Conservation (phyloP, 2,797 vertebrate genomes). For the Gadopsis bispinosus region DNA sequence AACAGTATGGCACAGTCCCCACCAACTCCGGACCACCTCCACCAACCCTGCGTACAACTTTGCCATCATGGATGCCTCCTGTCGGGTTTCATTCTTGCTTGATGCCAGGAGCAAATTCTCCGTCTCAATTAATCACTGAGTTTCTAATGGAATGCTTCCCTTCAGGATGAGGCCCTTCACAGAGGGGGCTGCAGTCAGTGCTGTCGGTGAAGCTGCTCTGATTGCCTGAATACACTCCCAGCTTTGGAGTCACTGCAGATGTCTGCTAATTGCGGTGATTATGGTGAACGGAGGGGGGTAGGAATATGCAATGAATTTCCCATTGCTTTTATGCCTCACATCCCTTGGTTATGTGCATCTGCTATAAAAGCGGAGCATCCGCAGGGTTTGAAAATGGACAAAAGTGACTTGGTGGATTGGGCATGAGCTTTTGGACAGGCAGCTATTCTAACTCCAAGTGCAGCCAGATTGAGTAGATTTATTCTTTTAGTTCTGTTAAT, state of each 20-base stretch:
- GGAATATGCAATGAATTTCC: conserved; percentile 86
- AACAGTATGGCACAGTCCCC: conserved; percentile 47
- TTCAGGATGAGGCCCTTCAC: conserved; percentile 81
- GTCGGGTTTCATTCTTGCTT: conserved; percentile 67
- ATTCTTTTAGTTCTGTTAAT: conserved; percentile 60
- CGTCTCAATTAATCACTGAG: conserved; percentile 83
- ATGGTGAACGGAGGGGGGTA: conserved; percentile 83
- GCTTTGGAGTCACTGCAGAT: conserved; percentile 86
- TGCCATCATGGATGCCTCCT: conserved; percentile 69
- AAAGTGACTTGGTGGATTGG: conserved; percentile 75
- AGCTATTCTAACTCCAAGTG: conserved; percentile 64
- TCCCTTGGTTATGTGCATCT: conserved; percentile 82
- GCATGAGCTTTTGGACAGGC: conserved; percentile 71
- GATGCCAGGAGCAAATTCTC: conserved; percentile 76
- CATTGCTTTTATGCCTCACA: conserved; percentile 83
- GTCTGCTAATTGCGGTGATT: conserved; percentile 89
- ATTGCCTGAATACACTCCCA: conserved; percentile 82
- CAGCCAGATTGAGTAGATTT: conserved; percentile 74
- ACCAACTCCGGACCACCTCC: conserved; percentile 62
- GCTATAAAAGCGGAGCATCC: conserved; percentile 79
- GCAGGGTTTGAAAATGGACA: conserved; percentile 75
- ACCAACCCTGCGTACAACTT: conserved; percentile 41
- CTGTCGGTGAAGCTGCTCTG: conserved; percentile 79
- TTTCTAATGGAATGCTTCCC: conserved; percentile 85
- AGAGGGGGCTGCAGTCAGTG: conserved; percentile 79